Conservation (phyloP, 2,113 vertebrate genomes). For the Anolis sagrei region DNA sequence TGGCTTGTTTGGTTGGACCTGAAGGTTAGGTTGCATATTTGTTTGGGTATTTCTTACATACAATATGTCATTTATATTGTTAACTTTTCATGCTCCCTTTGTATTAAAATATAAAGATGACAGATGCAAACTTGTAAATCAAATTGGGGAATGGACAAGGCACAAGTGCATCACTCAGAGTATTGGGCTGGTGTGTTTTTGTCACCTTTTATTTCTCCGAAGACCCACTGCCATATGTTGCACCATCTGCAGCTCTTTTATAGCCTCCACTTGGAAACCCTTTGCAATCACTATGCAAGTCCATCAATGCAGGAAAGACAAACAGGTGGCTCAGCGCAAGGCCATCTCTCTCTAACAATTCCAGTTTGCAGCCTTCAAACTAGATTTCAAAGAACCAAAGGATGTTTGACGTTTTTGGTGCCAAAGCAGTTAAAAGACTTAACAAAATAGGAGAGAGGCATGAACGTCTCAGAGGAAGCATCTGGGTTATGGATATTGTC, state of each 20-base stretch:
- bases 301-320: neutral
- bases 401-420: neutral
- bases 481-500: fast-evolving
- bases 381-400: neutral
- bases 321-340: neutral
- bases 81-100: neutral
- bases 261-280: neutral
- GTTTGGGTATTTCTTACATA: neutral
- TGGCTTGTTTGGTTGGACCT: neutral
- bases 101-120: neutral
- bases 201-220: slow-evolving; percentile 7
- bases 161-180: fast-evolving
- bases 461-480: neutral
- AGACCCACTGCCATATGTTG: neutral
- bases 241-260: neutral
- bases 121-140: neutral
- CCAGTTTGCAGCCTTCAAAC: neutral
- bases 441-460: neutral
- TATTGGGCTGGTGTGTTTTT: neutral
- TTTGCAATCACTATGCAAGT: neutral
- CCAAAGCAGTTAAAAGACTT: neutral
- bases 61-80: neutral
- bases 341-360: neutral
- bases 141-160: neutral
- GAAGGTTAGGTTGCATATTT: too few species aligned